Evolutionary conservation across 2,113 vertebrate genomes (phyloP), one percentile per base, ranked within the genome.

Genomic region (Platycercus adscitus): DNA sequence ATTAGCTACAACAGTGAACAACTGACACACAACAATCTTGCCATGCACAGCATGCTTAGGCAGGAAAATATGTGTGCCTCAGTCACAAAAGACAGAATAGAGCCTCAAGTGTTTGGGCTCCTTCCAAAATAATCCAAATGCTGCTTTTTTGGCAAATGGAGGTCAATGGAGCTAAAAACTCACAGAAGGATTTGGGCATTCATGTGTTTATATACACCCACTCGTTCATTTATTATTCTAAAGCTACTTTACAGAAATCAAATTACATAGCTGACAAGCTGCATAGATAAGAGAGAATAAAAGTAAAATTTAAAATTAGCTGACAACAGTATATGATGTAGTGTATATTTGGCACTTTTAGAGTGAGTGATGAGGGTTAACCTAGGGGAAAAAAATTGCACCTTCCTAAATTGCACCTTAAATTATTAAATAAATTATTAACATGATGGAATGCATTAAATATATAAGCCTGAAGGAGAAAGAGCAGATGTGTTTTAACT

Each of bases 71-170:
- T 91, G 93, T 91, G 71, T 75, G 92, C 93, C 75, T 97, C 69
- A 35, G 89, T 95, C 6, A 2, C 89, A 93, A 91, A 97, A 97
- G 96, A 97, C 95, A 97, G 96, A 97, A 97, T 55, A 95, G 88
- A 96, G 95, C 97, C 96, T 97, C 94, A 78, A 97, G 95, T 96
- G 87, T 53, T 97, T 97, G 97, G 96, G 82, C 19, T 94, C 58
- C 76, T 96, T 97, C 96, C 97, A 97, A 97, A 97, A 97, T 95
- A 96, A 96, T 96, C 95, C 92, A 96, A 97, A 97, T 91, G 93
- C 91, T 39, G 78, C 50, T 89, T 97, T 97, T 97, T 96, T 96
- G 94, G 96, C 93, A 96, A 97, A 96, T 95, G 89, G 81, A 86
- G 91, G 96, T 97, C 97, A 97, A 88, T 93, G 91, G 89, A 97